Evolutionary conservation across 2,113 vertebrate species (phyloP).

Genomic region (Phaethornis superciliosus): DNA sequence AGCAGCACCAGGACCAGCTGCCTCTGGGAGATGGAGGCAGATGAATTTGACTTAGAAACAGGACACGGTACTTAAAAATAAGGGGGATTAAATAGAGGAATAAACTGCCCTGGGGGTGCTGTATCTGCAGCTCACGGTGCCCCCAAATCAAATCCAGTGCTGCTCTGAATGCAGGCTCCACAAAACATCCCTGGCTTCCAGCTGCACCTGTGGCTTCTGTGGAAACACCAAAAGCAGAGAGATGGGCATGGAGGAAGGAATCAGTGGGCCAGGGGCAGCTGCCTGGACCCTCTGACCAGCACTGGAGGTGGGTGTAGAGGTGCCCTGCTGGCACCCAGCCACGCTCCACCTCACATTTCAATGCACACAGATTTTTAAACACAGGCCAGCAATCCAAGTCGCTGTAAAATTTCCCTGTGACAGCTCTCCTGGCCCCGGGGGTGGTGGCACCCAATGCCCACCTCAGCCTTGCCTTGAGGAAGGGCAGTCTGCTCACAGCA

Average conservation of each 20-base stretch:
- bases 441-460: rapidly evolving
- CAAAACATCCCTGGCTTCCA: rapidly evolving
- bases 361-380: neutral
- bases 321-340: neutral
- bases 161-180: rapidly evolving
- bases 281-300: rapidly evolving
- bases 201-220: neutral
- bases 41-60: neutral
- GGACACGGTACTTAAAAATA: neutral
- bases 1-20: neutral
- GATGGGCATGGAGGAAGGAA: neutral
- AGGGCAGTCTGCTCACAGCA: rapidly evolving
- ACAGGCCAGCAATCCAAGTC: rapidly evolving
- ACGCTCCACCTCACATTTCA: rapidly evolving
- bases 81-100: rapidly evolving
- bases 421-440: neutral
- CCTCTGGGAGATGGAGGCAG: neutral
- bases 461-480: rapidly evolving
- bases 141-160: rapidly evolving
- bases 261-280: rapidly evolving
- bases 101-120: rapidly evolving
- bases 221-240: neutral
- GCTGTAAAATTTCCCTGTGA: neutral
- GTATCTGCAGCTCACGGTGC: rapidly evolving
- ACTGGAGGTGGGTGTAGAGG: neutral